These are phyloP conservation scores for Drosophila rhopaloa DNA, from an alignment of 1,140 invertebrate genomes.

Conservation along the genomic window DNA sequence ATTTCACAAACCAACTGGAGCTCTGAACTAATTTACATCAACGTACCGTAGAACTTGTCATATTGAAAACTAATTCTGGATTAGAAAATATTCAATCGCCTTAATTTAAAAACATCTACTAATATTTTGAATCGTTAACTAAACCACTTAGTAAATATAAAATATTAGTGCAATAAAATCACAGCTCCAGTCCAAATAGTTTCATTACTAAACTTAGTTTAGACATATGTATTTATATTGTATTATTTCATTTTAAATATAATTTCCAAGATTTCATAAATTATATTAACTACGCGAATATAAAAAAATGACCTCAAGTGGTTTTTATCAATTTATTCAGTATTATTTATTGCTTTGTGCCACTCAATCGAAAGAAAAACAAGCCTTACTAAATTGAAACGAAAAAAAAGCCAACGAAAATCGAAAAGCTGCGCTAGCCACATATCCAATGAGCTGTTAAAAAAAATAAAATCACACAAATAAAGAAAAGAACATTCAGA, in stretches of 20 bases:
- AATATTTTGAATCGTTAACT: no score
- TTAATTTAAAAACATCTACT: no score
- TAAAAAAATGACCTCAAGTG: constrained; percentile 53
- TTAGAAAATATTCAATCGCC: background rate
- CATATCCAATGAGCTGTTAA: constrained; percentile 21
- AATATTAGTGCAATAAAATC: background rate
- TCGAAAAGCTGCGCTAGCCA: constrained; percentile 31
- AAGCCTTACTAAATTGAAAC: constrained; percentile 11
- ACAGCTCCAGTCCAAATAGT: constrained; percentile 8
- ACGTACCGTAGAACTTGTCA: background rate
- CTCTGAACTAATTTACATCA: background rate
- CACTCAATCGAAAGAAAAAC: constrained; percentile 21
- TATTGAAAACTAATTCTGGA: background rate
- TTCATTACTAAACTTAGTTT: constrained; percentile 11
- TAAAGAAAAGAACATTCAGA: constrained; percentile 6
- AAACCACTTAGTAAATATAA: no score
- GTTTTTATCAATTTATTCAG: constrained; percentile 74
- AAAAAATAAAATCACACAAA: constrained; percentile 7
- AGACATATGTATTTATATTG: constrained; percentile 5
- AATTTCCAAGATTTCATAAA: constrained; percentile 21
- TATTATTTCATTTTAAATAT: constrained; percentile 22
- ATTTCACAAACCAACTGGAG: constrained; percentile 11
- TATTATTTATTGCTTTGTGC: constrained; percentile 76
- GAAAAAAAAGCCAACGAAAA: constrained; percentile 21
- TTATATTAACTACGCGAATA: constrained; percentile 16